These are phyloP conservation scores for Drosophila meridiana DNA, from an alignment of 2,888 invertebrate species.

Conservation along the genomic window DNA sequence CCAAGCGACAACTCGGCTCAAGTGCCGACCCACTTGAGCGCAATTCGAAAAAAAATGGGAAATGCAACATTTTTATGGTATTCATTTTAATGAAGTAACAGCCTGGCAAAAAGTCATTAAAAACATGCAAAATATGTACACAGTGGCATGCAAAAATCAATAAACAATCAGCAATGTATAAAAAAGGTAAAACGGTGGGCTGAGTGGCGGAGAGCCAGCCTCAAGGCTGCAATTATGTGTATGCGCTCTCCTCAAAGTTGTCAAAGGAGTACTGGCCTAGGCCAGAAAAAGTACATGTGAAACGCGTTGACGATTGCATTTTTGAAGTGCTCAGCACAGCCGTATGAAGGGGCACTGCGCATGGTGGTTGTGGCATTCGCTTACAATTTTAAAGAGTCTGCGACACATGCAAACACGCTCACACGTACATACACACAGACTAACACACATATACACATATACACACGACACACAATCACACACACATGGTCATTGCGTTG, in stretches of 20 bases:
- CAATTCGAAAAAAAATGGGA: slow-evolving; percentile 35
- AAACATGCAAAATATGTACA: slow-evolving; percentile 64
- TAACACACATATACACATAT: not conserved
- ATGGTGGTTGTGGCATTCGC: slow-evolving; percentile 7
- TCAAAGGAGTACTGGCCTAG: slow-evolving; percentile 62
- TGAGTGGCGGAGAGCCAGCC: slow-evolving; percentile 22
- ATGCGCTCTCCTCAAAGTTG: slow-evolving; percentile 38
- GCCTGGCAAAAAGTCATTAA: slow-evolving; percentile 73
- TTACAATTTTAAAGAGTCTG: slow-evolving; percentile 34
- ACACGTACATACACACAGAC: not conserved
- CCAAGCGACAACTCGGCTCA: slow-evolving; percentile 52
- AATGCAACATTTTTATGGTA: slow-evolving; percentile 63
- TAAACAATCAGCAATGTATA: slow-evolving; percentile 66
- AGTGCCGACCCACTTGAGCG: slow-evolving; percentile 60
- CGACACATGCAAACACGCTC: slow-evolving; percentile 1
- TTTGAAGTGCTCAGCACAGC: slow-evolving; percentile 71
- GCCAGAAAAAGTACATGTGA: slow-evolving; percentile 36
- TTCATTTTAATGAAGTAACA: slow-evolving; percentile 75
- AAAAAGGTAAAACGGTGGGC: slow-evolving; percentile 16
- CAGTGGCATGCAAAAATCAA: slow-evolving; percentile 64
- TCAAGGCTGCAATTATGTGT: slow-evolving; percentile 74
- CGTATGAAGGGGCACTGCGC: slow-evolving; percentile 24
- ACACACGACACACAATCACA: not conserved
- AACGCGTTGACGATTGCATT: slow-evolving; percentile 73
- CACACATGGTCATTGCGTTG: slow-evolving; percentile 38